Base-by-base conservation (phyloP, 1,140 invertebrate species). In the Heliconius nattereri region DNA sequence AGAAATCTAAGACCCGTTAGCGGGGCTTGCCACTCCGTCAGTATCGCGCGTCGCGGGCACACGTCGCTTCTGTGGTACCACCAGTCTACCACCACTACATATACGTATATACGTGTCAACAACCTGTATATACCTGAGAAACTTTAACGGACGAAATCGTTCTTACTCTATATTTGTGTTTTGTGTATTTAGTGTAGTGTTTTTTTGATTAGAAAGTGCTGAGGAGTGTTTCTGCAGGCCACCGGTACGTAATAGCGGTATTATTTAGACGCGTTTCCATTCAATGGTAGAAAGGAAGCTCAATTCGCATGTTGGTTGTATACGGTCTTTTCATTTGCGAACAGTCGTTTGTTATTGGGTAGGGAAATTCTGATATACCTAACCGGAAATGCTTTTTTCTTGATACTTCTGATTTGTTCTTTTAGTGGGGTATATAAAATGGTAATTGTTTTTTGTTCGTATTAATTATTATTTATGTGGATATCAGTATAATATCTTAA, bases 1-100 rank as follows among this genome's bases (percentile, higher is more conserved):
- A 92, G 92, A 94, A 94, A 92, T 94, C 91, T 88, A 85, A 84
- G 85, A 91, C 89, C 89, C 87, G 90, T 91, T 87, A 83, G 57
- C 73, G 83, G 0, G 71, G 70, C 54, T 57, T 57, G 54, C 71
- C 76, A 79, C 79, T 83, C 75, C 72, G 86, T 85, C 87, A 91
- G 92, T 90, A 78, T 81, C 85, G 87, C 86, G 90, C 86, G 83
- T 78, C 85, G 85, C 86, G 87, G 83, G 83, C 78, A 76, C 80
- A 60, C 75, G 57, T 83, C 81, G 85, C 49, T 52, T 20, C 49
- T 16, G 49, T 20, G 13, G 40, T 9, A 45, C 13, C 13, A 52
- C 49, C 49, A 52, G 71, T 29, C 8, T 20, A 20, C 71, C 81
- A 73, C 49, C 26, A 66, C 57, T 11, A 79, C 81, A n/a, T n/a